Evolutionary conservation across 92 coral and sea anemone species (phyloP), one percentile per base, ranked within the genome.

Genomic region (Nematostella vectensis): DNA sequence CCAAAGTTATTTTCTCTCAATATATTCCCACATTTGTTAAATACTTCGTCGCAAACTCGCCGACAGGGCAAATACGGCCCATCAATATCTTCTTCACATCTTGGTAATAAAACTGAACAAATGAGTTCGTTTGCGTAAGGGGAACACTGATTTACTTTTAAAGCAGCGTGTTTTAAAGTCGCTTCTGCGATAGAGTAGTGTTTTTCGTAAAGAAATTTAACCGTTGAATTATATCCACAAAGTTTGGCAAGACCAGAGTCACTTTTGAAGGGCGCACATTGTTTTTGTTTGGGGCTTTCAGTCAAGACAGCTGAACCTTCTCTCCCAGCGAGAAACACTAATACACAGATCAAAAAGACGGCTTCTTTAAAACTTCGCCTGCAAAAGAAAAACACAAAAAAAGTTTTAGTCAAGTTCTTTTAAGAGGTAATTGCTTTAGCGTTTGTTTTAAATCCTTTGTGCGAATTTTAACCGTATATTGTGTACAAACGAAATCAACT

Each of bases 171-270:
- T 12, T 2, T 1, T 20, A 68, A 31, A 2, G 72, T 71, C 24
- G 54, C 54, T 9, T 58, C 28, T 4, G 87, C 76, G 25, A 62
- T 61, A 6, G 23, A 12, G 11, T 62, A 62, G 43, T 79, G 87
- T 2, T 37, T 25, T 1, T 28, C 43, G 31, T 61, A 50, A 13
- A 51, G 45, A 45, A 48, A 79, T 1, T 39, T 39, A 0, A 65
- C 76, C 9, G 84, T 85, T 21, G 36, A 54, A 27, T 69, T 50
- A 50, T 85, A 85, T 11, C 95, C 88, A 44, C 87, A 79, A 2
- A 48, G 30, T 27, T 54, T 24, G 18, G 62, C 67, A 20, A 79
- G 81, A 11, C 68, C 66, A 18, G 63, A n/a, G n/a, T n/a, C n/a
- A n/a, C n/a, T 22, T 36, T 8, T 8, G 8, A 15, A 36, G n/a